Conservation (phyloP, 2,797 vertebrate species). For the Holocentrus rufus region DNA sequence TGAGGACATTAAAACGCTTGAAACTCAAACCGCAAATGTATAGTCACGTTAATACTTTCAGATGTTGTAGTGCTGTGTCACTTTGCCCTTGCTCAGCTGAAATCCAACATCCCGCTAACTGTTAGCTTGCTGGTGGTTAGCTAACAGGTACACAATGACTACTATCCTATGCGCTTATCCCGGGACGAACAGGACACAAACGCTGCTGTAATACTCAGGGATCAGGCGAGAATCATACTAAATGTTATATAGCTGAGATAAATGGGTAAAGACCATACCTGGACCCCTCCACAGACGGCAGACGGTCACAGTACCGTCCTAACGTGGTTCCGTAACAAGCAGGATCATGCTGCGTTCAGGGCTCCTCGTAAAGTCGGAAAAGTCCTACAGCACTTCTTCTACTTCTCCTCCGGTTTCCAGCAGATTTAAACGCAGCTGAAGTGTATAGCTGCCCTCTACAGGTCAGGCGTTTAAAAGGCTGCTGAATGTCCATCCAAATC, state of each 20-base stretch:
- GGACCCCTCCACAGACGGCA: not conserved
- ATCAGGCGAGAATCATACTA: not conserved
- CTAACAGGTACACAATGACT: not conserved
- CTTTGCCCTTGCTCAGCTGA: constrained; percentile 26
- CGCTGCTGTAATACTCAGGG: not conserved
- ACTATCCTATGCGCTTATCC: not conserved
- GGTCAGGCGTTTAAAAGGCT: too few species aligned
- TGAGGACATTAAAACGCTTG: too few species aligned
- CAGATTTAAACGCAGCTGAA: too few species aligned
- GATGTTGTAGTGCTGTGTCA: not conserved
- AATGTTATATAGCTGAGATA: rapidly evolving
- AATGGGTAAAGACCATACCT: constrained; percentile 6
- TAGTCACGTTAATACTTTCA: not conserved
- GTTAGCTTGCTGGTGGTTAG: constrained; percentile 32
- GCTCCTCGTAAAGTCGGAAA: not conserved
- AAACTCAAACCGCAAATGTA: not conserved
- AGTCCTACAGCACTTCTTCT: too few species aligned
- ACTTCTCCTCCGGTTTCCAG: too few species aligned
- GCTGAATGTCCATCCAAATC: too few species aligned
- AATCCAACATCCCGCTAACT: constrained; percentile 15
- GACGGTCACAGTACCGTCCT: not conserved
- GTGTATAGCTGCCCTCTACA: too few species aligned
- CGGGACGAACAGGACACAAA: rapidly evolving
- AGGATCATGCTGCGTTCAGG: constrained; percentile 12
- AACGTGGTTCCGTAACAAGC: constrained; percentile 31